Conservation (phyloP, 2,113 vertebrate genomes). For the Antechinus stuartii region DNA sequence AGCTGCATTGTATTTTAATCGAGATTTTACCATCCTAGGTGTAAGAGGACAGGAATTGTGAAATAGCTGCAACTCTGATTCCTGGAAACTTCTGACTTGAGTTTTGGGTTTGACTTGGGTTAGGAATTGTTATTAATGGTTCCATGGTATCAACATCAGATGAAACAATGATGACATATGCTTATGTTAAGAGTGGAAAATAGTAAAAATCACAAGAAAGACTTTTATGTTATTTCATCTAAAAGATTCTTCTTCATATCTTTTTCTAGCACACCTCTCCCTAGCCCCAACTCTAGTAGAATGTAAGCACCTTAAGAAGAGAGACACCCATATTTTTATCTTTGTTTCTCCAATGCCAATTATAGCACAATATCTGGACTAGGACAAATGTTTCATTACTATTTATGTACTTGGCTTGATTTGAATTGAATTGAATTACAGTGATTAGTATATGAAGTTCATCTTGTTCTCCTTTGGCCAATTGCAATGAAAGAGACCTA, state of each 20-base stretch:
- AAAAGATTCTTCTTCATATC: background rate
- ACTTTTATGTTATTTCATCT: background rate
- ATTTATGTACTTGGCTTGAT: background rate
- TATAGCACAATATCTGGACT: background rate
- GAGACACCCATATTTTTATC: background rate
- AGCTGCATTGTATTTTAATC: constrained; percentile 48
- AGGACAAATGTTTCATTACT: background rate
- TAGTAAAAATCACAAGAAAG: background rate
- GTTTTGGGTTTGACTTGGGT: constrained; percentile 51
- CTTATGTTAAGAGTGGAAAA: background rate
- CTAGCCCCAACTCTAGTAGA: background rate
- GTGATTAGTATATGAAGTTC: constrained; percentile 1
- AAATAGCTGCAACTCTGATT: constrained; percentile 69
- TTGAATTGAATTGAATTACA: background rate
- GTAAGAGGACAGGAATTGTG: constrained; percentile 64
- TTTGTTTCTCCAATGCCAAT: background rate
- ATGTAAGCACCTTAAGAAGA: background rate
- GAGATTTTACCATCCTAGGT: constrained; percentile 43
- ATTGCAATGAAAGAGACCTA: background rate
- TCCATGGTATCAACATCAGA: constrained; percentile 35
- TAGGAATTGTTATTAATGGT: constrained; percentile 60
- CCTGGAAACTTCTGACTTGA: constrained; percentile 60
- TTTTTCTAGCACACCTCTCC: background rate
- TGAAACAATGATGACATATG: constrained; percentile 32
- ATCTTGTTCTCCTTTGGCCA: constrained; percentile 61